Base-by-base conservation (phyloP, 2,888 invertebrate species). In the Phytoseiulus persimilis region DNA sequence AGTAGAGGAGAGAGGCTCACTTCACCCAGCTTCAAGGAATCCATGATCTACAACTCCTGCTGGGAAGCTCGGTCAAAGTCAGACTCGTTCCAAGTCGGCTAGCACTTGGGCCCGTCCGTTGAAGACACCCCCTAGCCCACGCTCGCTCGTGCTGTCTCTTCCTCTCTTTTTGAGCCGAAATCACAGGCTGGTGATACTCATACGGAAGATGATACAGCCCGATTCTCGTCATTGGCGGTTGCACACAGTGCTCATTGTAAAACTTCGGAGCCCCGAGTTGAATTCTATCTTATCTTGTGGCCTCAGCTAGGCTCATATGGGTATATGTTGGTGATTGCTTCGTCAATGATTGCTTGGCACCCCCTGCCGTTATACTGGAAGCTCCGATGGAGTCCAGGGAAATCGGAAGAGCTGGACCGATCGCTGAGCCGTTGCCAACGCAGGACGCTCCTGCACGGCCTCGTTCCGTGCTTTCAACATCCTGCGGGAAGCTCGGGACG, bases 51-150 rank as follows among this genome's bases (percentile, higher is more conserved):
- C 65, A 65, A 23, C 65, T 65, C 65, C 65, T 18, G 65, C 65
- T 65, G 65, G 65, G 65, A 65, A 65, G 65, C 65, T 65, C 65
- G 65, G 65, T 65, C 65, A 65, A 65, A 65, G 65, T 65, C 65
- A 65, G 65, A 28, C 65, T 65, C 65, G 9, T 6, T 3, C 65
- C 65, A 65, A 65, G 65, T 28, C 65, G 65, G 18, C 65, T 23
- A 23, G 18, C 65, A 23, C 28, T 65, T 65, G 65, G 28, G 5
- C 28, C 18, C 39, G 9, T 39, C 5, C 39, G 39, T 6, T 39
- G 39, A 39, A 39, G 39, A 39, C 39, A 39, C 39, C 39, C 39
- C 39, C 9, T 39, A 39, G 39, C 39, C 18, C 14, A 65, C 18
- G 5, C 39, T 65, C 65, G 65, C 65, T 18, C 28, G 65, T 28